Conservation (phyloP, 2,888 invertebrate genomes). For the Clanis bilineata region DNA sequence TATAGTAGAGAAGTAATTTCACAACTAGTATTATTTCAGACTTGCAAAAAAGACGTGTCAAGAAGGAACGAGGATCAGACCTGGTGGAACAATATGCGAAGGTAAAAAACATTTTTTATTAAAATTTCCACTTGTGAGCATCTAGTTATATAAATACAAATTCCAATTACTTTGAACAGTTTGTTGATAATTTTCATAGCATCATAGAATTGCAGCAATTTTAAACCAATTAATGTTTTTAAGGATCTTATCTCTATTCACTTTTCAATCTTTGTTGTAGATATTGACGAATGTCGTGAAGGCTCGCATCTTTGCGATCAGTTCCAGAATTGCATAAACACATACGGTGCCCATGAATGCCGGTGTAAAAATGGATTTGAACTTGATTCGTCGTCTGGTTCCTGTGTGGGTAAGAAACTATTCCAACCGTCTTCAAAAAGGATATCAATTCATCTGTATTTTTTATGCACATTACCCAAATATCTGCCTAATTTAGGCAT, state of each 20-base stretch:
- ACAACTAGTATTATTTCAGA: slow-evolving; percentile 33
- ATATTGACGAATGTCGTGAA: slow-evolving; percentile 92
- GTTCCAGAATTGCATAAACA: slow-evolving; percentile 78
- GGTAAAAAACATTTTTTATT: slow-evolving; percentile 47
- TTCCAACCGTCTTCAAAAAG: too few species aligned
- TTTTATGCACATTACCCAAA: too few species aligned
- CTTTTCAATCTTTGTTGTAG: slow-evolving; percentile 61
- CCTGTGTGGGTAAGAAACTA: slow-evolving; percentile 63
- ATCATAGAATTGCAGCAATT: too few species aligned
- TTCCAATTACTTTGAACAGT: too few species aligned
- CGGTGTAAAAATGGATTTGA: slow-evolving; percentile 75
- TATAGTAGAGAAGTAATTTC: background rate
- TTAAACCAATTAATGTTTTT: too few species aligned
- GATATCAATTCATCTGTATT: too few species aligned
- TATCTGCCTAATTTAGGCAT: too few species aligned
- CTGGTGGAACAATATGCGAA: slow-evolving; percentile 84
- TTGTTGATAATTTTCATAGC: too few species aligned
- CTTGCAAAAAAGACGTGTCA: slow-evolving; percentile 78
- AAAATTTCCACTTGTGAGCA: too few species aligned
- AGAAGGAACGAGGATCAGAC: slow-evolving; percentile 79
- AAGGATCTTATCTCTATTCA: too few species aligned
- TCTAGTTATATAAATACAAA: too few species aligned
- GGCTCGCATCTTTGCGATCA: slow-evolving; percentile 72
- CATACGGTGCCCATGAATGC: slow-evolving; percentile 75
- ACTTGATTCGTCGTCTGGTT: slow-evolving; percentile 61